phyloP scores from a whole-genome alignment of 2,888 invertebrate species.

The Cheilosia soror region DNA sequence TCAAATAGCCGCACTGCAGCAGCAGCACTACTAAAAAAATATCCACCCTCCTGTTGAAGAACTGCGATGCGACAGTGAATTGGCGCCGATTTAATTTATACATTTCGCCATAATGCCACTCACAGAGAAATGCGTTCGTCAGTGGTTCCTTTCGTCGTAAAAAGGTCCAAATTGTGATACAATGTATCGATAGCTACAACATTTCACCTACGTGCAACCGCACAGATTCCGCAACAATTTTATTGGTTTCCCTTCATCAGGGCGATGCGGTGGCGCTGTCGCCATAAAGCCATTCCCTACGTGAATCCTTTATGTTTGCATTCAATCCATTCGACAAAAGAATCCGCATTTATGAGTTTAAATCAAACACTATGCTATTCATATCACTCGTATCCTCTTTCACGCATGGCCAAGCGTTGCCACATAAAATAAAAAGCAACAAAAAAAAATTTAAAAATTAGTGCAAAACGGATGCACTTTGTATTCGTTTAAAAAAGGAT shows the following conservation, averaged over 20 bases:
- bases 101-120: conserved; percentile 4
- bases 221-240: conserved; percentile 10
- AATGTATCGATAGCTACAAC: neutral
- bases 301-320: neutral
- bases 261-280: neutral
- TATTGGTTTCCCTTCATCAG: neutral
- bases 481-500: neutral
- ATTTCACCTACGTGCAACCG: neutral
- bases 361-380: conserved; percentile 44
- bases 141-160: neutral
- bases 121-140: neutral
- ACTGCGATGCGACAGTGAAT: neutral
- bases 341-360: conserved; percentile 27
- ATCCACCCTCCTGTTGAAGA: neutral
- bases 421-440: neutral
- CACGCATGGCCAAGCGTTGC: conserved; percentile 14
- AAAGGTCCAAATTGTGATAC: neutral
- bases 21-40: too few species aligned
- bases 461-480: conserved; percentile 25
- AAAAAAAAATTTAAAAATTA: neutral
- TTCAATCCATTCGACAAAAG: conserved; percentile 32
- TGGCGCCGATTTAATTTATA: conserved; percentile 2
- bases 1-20: neutral
- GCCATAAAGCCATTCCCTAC: neutral
- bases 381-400: conserved; percentile 41